These are phyloP conservation scores for Gadopsis marmoratus DNA, from an alignment of 2,797 vertebrate species.

Conservation along the genomic window DNA sequence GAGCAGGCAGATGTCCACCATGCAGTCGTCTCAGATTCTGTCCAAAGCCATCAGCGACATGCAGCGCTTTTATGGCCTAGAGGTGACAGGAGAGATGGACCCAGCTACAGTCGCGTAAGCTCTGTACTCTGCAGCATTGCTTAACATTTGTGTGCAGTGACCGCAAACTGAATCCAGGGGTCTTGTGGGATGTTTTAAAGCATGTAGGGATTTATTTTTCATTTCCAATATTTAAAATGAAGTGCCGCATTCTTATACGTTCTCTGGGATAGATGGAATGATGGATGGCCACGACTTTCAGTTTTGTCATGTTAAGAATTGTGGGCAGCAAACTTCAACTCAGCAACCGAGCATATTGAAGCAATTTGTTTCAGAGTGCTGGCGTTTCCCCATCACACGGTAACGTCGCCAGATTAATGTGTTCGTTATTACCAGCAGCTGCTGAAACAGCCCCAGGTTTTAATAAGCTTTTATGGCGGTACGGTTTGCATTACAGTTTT, in stretches of 20 bases:
- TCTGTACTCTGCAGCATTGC: not conserved
- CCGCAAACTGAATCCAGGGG: not conserved
- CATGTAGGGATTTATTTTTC: not conserved
- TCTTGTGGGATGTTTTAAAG: not conserved
- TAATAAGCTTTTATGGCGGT: not conserved
- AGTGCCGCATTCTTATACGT: not conserved
- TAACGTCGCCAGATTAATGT: not conserved
- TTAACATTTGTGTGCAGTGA: not conserved
- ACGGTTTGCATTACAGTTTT: constrained; percentile 5
- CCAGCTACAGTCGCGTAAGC: constrained; percentile 88
- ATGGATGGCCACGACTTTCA: not conserved
- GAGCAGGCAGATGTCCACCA: constrained; percentile 94
- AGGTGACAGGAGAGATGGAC: constrained; percentile 90
- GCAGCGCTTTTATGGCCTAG: constrained; percentile 94
- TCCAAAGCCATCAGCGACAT: constrained; percentile 91
- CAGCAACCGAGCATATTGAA: constrained; percentile 16
- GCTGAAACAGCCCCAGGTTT: constrained; percentile 11
- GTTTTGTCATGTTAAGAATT: not conserved
- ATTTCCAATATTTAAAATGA: not conserved
- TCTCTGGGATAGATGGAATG: not conserved
- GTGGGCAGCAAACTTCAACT: constrained; percentile 6
- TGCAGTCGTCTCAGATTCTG: constrained; percentile 93
- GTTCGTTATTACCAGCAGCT: not conserved
- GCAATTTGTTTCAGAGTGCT: not conserved
- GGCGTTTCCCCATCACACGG: constrained; percentile 4